phyloP scores from a whole-genome alignment of 2,797 vertebrate genomes.

The Mico argentatus region DNA sequence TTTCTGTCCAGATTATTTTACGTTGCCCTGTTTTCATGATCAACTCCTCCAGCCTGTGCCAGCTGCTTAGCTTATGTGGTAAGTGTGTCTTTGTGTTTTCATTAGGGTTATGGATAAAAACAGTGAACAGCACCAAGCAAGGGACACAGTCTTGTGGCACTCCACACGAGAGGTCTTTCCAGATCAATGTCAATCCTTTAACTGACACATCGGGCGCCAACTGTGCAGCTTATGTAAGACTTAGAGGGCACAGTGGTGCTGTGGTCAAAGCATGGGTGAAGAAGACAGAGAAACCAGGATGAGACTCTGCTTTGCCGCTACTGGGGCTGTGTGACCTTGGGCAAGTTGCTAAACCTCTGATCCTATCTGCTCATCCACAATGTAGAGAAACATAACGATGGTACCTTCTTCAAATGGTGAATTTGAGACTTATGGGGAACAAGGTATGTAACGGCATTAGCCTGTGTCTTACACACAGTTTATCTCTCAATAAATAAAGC shows the following conservation, averaged over 20 bases:
- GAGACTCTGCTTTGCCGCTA: neutral
- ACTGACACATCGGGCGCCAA: neutral
- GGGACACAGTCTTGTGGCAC: neutral
- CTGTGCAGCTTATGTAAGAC: rapidly evolving
- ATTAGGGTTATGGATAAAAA: neutral
- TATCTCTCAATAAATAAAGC: neutral
- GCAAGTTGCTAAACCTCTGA: neutral
- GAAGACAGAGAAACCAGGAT: neutral
- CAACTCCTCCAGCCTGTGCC: neutral
- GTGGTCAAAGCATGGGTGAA: neutral
- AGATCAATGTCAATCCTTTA: neutral
- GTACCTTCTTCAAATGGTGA: neutral
- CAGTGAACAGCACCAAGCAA: neutral
- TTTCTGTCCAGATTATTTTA: neutral
- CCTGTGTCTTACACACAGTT: neutral
- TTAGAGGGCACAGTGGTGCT: neutral
- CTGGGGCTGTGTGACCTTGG: neutral
- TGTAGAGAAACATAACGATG: rapidly evolving
- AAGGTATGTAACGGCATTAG: neutral
- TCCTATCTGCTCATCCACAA: neutral
- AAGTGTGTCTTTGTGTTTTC: neutral
- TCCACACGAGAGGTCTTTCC: neutral
- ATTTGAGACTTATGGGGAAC: neutral
- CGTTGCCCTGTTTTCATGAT: rapidly evolving
- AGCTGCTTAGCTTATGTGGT: neutral